Conservation (phyloP, 2,113 vertebrate genomes). For the Centropus bengalensis region DNA sequence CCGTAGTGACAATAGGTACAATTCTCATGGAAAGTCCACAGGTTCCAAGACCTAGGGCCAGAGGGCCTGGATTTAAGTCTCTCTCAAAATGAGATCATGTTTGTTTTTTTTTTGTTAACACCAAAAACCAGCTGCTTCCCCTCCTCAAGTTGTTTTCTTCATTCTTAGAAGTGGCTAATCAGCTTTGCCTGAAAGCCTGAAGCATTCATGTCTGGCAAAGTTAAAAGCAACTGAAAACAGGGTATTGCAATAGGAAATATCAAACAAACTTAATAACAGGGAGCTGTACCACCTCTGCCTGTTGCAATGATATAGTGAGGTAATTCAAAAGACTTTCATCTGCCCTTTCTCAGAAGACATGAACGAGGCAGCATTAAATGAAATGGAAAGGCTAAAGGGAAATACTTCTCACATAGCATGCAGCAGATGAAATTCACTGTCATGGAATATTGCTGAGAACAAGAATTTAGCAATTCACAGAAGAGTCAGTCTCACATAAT, state of each 20-base stretch:
- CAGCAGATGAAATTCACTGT: not conserved
- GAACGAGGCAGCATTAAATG: not conserved
- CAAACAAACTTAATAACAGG: slow-evolving; percentile 9
- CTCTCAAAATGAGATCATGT: not conserved
- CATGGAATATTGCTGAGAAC: not conserved
- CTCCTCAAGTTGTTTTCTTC: not conserved
- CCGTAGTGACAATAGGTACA: no score
- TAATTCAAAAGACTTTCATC: not conserved
- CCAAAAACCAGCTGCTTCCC: not conserved
- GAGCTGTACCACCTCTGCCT: not conserved
- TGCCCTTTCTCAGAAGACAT: not conserved
- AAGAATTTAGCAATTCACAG: not conserved
- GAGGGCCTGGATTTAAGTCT: not conserved
- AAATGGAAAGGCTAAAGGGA: slow-evolving; percentile 39
- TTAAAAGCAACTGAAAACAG: not conserved
- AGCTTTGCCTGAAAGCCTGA: slow-evolving; percentile 3
- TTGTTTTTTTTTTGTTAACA: not conserved
- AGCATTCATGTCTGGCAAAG: not conserved
- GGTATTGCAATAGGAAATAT: slow-evolving; percentile 1
- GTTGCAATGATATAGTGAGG: not conserved
- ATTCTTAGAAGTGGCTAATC: slow-evolving; percentile 3
- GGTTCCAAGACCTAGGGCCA: not conserved
- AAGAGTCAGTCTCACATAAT: not conserved
- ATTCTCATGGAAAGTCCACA: not conserved
- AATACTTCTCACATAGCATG: not conserved